Base-by-base conservation (phyloP, 2,888 invertebrate species). In the Phasia obesa region DNA sequence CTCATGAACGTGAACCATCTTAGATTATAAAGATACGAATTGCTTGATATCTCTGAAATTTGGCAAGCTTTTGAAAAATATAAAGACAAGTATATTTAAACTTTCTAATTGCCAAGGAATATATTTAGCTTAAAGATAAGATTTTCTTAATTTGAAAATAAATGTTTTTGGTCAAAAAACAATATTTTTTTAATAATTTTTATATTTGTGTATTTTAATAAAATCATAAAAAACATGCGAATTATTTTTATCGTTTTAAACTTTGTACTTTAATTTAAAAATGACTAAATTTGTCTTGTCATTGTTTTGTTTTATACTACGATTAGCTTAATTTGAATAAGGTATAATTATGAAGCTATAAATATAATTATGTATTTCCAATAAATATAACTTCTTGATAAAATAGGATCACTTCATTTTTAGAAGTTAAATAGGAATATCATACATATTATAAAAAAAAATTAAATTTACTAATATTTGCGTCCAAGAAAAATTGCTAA, bases 251-350 rank as follows among this genome's bases (percentile, higher is more conserved):
- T 82, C 81, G 59, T 19, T n/a, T 11, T 73, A 82, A 69, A 82
- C 81, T 82, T 82, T 82, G 81, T 73, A 82, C 81, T 74, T 73
- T 47, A 67, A 71, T 49, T n/a, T 38, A 13, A 42, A 76, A 77
- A 23, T 55, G 44, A 75, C 51, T 64, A 49, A 75, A 69, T 53
- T 59, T 42, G 23, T 44, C 53, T 53, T 64, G 15, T 44, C 15
- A 11, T 69, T 44, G 42, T 47, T 67, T 62, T 60, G 17, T 44
- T 17, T 62, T 35, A 21, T 67, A 31, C 2, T 60, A 31, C 2
- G 9, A 31, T 31, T 31, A 7, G 9, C 47, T 4, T 57, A 13
- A n/a, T 62, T n/a, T 21, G 31, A n/a, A n/a, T 31, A 31, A 9
- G 5, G 5, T 31, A 31, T 31, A n/a, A n/a, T n/a, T n/a, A n/a